These are phyloP conservation scores for Lutjanus argentimaculatus DNA, from an alignment of 2,797 vertebrate species.

Conservation along the genomic window DNA sequence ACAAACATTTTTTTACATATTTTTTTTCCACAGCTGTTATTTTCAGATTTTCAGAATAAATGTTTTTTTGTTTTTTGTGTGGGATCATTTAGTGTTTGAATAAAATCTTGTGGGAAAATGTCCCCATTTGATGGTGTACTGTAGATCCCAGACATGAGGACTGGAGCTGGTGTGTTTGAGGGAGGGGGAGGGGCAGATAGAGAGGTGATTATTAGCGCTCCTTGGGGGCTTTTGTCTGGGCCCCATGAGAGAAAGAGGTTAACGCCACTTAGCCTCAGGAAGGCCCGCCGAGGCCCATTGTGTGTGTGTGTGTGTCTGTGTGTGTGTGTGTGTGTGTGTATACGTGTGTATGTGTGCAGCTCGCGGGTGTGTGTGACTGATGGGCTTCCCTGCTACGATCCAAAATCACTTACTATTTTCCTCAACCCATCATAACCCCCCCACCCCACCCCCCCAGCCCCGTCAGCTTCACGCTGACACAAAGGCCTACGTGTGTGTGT, in stretches of 20 bases:
- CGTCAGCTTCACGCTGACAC: constrained; percentile 21
- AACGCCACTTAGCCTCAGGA: constrained; percentile 86
- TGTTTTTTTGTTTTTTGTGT: neutral
- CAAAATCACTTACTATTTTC: constrained; percentile 73
- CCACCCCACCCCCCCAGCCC: neutral
- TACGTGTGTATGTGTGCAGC: constrained; percentile 30
- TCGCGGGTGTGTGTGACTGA: constrained; percentile 39
- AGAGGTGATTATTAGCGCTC: constrained; percentile 84
- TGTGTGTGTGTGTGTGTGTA: constrained; percentile 27
- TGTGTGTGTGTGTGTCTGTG: constrained; percentile 39
- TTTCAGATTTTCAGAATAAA: neutral
- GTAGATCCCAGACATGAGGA: neutral
- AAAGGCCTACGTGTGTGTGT: constrained; percentile 30
- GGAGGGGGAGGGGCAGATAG: constrained; percentile 58
- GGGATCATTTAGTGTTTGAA: neutral
- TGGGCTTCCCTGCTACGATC: constrained; percentile 51
- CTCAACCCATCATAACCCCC: constrained; percentile 24
- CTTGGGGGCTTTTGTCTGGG: constrained; percentile 85
- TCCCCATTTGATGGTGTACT: neutral
- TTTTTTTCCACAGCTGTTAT: neutral
- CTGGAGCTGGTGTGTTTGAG: constrained; percentile 5
- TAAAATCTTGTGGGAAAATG: neutral
- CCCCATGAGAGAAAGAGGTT: constrained; percentile 85
- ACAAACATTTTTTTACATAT: neutral
- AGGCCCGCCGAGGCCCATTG: constrained; percentile 45